phyloP scores from a whole-genome alignment of 2,888 invertebrate species.

The Diogma glabrata region DNA sequence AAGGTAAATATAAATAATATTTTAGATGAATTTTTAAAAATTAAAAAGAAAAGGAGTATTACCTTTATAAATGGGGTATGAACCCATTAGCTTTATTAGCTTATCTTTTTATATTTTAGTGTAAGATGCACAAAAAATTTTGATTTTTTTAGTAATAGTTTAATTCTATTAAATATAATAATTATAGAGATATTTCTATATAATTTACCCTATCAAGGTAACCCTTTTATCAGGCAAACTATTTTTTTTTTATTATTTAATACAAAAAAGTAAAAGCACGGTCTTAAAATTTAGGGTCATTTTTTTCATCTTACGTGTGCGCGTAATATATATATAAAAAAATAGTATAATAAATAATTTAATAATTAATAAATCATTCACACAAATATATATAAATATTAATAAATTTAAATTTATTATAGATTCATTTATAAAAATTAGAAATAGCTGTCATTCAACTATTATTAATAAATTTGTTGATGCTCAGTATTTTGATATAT shows the following conservation, averaged over 20 bases:
- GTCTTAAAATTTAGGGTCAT: no score
- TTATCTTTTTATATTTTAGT: not conserved
- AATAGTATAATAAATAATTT: no score
- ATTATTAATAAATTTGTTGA: no score
- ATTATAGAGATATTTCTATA: constrained; percentile 19
- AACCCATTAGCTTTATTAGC: not conserved
- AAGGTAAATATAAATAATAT: constrained; percentile 42
- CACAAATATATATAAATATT: no score
- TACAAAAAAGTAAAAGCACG: no score
- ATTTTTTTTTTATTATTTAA: constrained; percentile 60
- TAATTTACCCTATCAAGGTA: constrained; percentile 40
- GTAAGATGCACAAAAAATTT: not conserved
- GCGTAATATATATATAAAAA: no score
- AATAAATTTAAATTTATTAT: no score
- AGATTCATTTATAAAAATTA: no score
- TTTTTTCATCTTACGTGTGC: no score
- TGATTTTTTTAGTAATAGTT: not conserved
- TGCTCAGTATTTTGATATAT: no score
- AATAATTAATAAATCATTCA: no score
- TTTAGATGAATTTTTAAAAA: constrained; percentile 38
- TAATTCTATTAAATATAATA: not conserved
- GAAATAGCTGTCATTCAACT: no score
- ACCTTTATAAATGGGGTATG: not conserved
- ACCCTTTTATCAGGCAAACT: constrained; percentile 56
- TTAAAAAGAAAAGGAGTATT: constrained; percentile 40